Conservation (phyloP, 2,888 invertebrate genomes). For the Schizaphis graminum region DNA sequence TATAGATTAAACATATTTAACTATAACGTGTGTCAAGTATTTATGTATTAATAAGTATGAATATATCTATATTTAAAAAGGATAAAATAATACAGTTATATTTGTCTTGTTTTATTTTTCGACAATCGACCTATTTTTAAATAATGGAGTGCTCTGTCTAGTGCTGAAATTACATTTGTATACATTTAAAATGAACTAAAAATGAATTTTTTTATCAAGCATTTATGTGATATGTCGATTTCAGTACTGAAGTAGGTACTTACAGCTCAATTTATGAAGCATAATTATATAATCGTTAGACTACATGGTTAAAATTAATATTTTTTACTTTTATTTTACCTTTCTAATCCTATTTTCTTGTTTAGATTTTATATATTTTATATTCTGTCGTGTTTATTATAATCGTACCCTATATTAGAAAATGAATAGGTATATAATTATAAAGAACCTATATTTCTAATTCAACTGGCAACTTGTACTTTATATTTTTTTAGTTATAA, state of each 20-base stretch:
- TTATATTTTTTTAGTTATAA: no score
- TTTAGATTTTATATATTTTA: background rate
- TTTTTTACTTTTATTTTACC: background rate
- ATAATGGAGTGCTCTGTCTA: background rate
- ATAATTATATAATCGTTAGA: background rate
- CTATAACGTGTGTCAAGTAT: background rate
- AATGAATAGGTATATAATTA: no score
- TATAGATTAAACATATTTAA: constrained; percentile 3
- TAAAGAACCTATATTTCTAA: no score
- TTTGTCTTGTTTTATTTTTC: background rate
- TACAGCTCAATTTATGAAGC: background rate
- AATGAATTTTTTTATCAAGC: background rate
- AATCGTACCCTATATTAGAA: no score
- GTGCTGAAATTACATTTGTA: background rate
- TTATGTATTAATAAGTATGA: background rate
- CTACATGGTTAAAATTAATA: background rate
- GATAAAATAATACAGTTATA: background rate
- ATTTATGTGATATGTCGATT: background rate
- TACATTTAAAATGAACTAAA: background rate
- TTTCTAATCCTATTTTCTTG: background rate
- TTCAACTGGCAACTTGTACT: no score
- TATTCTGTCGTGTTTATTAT: no score
- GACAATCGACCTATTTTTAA: background rate
- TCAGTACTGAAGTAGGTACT: background rate
- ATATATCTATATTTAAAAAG: background rate